A percentile compares a stretch with the other conserved stretches of the same genome.
Evolutionary conservation across 2,113 vertebrate species (phyloP).

Genomic region (Neofelis nebulosa): DNA sequence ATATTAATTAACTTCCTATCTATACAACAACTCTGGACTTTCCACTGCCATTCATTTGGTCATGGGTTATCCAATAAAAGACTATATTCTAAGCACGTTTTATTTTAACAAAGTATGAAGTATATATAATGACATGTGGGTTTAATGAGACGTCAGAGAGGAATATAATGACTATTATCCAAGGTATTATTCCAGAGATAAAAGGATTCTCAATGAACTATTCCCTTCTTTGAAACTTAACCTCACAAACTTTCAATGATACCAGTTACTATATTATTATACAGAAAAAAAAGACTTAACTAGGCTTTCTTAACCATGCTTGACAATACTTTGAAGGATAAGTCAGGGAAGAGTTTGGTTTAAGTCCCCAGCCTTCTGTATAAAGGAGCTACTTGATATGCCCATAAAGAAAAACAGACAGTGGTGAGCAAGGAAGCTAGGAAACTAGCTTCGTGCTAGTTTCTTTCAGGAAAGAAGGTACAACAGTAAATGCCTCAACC

Average conservation of each 20-base stretch:
- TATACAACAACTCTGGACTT: not conserved
- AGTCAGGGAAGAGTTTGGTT: not conserved
- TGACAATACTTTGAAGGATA: not conserved
- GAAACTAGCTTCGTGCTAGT: not conserved
- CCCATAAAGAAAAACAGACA: not conserved
- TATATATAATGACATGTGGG: not conserved
- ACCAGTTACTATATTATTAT: not conserved
- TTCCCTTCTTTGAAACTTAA: slow-evolving; percentile 4
- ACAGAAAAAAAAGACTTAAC: not conserved
- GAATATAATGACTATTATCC: not conserved
- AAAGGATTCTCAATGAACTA: not conserved
- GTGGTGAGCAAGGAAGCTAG: not conserved
- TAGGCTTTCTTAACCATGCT: not conserved
- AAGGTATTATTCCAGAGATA: not conserved
- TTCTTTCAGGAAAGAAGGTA: not conserved
- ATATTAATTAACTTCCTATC: not conserved
- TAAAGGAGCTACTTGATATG: not conserved
- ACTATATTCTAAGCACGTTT: not conserved
- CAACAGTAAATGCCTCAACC: not conserved
- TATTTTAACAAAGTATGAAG: slow-evolving; percentile 7
- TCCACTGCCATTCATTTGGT: not conserved
- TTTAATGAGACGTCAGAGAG: not conserved
- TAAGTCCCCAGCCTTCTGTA: not conserved
- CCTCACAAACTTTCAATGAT: not conserved
- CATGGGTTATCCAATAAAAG: not conserved